Conservation (phyloP, 2,797 vertebrate species). For the Cuculus canorus region DNA sequence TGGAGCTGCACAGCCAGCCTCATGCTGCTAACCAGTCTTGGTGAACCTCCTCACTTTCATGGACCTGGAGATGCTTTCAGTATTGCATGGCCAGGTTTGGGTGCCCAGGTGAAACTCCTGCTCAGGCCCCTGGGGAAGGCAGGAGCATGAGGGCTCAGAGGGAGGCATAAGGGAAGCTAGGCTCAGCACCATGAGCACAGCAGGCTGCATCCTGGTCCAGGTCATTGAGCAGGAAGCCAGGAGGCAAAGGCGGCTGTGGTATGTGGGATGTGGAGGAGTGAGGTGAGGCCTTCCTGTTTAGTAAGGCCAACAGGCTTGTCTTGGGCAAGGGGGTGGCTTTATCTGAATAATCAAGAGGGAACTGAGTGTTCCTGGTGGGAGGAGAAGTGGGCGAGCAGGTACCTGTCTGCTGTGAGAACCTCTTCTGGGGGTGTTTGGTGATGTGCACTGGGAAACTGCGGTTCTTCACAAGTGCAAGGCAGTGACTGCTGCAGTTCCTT, state of each 20-base stretch:
- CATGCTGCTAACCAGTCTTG: fast-evolving
- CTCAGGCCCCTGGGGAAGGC: background rate
- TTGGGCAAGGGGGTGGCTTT: background rate
- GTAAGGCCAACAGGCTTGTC: background rate
- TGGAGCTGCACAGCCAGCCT: background rate
- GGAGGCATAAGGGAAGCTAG: fast-evolving
- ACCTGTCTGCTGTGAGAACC: conserved; percentile 24
- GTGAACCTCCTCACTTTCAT: background rate
- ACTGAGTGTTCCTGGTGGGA: background rate
- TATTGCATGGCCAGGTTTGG: background rate
- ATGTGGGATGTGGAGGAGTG: background rate
- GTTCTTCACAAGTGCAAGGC: background rate
- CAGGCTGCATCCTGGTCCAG: background rate
- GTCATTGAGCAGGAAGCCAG: fast-evolving
- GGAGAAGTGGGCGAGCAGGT: background rate
- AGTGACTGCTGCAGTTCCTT: background rate
- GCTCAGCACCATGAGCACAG: fast-evolving
- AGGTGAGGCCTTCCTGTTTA: background rate
- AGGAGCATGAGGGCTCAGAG: fast-evolving
- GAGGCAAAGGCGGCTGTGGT: background rate
- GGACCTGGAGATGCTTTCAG: background rate
- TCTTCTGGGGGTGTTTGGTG: background rate
- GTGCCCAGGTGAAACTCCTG: background rate
- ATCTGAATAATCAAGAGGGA: background rate
- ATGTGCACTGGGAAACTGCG: background rate